phyloP scores from a whole-genome alignment of 2,797 vertebrate genomes.

The Enteromius thamalakanensis region DNA sequence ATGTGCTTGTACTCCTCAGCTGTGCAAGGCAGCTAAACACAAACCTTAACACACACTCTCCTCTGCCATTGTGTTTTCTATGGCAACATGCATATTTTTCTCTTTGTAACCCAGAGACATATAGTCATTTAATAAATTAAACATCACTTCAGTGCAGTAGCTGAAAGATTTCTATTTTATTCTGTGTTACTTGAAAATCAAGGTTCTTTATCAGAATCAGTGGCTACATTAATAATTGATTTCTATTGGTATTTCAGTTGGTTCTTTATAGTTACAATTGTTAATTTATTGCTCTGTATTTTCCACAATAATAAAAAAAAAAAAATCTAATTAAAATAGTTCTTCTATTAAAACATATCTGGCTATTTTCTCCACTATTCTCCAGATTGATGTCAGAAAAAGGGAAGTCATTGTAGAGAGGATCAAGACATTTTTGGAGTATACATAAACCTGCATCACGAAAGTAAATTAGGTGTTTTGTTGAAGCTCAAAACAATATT shows the following conservation, averaged over 20 bases:
- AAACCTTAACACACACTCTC: background rate
- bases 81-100: background rate
- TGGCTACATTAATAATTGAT: background rate
- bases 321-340: background rate
- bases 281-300: too few relatives aligned
- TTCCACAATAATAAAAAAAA: background rate
- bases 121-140: background rate
- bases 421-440: background rate
- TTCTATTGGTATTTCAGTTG: too few relatives aligned
- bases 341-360: background rate
- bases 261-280: too few relatives aligned
- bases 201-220: background rate
- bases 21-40: background rate
- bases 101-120: background rate
- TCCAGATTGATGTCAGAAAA: background rate
- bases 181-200: background rate
- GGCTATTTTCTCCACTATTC: background rate
- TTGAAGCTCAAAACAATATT: background rate
- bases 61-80: background rate
- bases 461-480: background rate
- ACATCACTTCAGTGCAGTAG: background rate
- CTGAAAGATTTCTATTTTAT: background rate
- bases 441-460: background rate
- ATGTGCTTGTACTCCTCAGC: conserved; percentile 11
- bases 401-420: background rate